Conservation (phyloP, 2,113 vertebrate species). For the Oceanites oceanicus region DNA sequence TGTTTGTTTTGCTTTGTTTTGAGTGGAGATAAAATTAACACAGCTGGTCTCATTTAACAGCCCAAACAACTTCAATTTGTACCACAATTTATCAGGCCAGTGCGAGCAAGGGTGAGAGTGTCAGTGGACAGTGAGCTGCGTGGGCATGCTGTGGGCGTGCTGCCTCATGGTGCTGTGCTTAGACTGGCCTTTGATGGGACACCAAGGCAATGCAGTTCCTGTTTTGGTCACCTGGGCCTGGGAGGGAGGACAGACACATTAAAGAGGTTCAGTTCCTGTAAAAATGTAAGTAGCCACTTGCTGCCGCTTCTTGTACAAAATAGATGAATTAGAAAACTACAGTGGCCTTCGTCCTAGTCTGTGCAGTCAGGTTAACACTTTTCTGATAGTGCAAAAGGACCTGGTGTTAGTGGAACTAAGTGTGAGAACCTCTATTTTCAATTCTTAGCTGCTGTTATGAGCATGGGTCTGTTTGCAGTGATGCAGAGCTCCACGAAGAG, state of each 20-base stretch:
- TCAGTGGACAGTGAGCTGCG: background rate
- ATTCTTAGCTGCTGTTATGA: background rate
- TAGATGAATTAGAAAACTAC: background rate
- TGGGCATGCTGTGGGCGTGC: background rate
- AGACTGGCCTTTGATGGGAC: background rate
- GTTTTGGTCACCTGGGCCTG: background rate
- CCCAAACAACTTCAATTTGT: slow-evolving; percentile 11
- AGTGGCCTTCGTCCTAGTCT: background rate
- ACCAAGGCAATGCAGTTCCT: background rate
- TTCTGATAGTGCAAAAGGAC: background rate
- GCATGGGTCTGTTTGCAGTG: background rate
- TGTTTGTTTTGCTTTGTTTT: slow-evolving; percentile 51
- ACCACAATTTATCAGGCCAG: background rate
- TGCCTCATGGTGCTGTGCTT: rapidly evolving
- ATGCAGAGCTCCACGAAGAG: background rate
- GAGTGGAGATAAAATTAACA: slow-evolving; percentile 63
- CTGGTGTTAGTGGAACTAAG: background rate
- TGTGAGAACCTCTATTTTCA: background rate
- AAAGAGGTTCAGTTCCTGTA: background rate
- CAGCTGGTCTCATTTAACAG: slow-evolving; percentile 56
- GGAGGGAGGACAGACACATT: background rate
- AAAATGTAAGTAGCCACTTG: background rate
- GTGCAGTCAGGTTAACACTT: background rate
- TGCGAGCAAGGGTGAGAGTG: rapidly evolving
- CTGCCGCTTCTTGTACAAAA: background rate